Percentiles rank a stretch among this genome's conserved stretches.
phyloP scores from a whole-genome alignment of 1,140 invertebrate species.

The Harpegnathos saltator region DNA sequence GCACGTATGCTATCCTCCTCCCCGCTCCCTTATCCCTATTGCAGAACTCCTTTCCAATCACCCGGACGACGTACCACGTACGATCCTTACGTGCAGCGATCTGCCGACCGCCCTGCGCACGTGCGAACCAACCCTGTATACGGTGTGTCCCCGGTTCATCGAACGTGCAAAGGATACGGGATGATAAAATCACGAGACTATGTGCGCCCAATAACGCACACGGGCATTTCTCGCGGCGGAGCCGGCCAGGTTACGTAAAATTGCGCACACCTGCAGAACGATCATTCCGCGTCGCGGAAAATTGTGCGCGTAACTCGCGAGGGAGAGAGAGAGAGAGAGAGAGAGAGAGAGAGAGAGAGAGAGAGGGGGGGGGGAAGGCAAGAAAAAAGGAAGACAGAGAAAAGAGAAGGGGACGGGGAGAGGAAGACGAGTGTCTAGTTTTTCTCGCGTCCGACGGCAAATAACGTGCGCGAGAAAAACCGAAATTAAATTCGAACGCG shows the following conservation, averaged over 20 bases:
- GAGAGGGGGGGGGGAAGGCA: too few relatives aligned
- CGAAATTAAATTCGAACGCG: neutral
- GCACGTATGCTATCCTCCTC: slow-evolving; percentile 38
- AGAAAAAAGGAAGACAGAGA: too few relatives aligned
- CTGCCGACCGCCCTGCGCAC: slow-evolving; percentile 34
- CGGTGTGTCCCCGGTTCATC: slow-evolving; percentile 36
- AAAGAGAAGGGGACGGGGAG: too few relatives aligned
- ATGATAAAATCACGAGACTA: slow-evolving; percentile 38
- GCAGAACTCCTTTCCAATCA: slow-evolving; percentile 59
- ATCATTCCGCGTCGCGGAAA: neutral
- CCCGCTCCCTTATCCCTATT: neutral
- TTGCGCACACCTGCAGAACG: slow-evolving; percentile 8
- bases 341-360: too few relatives aligned
- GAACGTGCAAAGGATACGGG: slow-evolving; percentile 46
- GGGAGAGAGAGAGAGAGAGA: too few relatives aligned
- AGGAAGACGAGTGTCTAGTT: too few relatives aligned
- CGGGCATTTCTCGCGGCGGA: slow-evolving; percentile 24
- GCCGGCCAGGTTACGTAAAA: slow-evolving; percentile 25
- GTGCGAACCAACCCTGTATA: slow-evolving; percentile 45
- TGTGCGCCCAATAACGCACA: slow-evolving; percentile 46
- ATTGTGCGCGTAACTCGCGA: too few relatives aligned
- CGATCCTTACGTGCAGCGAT: slow-evolving; percentile 54
- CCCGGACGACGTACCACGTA: slow-evolving; percentile 42
- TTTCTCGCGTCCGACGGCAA: too few relatives aligned
- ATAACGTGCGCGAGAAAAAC: slow-evolving; percentile 2